phyloP scores from a whole-genome alignment of 64 coral and sea anemone genomes.

The Montipora foliosa region DNA sequence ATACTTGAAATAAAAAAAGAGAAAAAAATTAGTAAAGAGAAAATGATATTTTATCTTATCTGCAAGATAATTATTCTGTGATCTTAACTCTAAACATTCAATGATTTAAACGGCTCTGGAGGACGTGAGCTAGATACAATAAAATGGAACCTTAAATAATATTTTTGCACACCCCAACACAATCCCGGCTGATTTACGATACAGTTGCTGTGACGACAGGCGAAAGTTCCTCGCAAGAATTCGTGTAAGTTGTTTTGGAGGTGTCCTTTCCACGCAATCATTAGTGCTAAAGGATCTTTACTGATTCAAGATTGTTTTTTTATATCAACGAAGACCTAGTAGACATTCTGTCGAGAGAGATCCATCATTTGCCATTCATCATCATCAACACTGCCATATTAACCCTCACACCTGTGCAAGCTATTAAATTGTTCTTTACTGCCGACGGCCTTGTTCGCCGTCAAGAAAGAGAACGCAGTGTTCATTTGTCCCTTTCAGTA shows the following conservation, averaged over 20 bases:
- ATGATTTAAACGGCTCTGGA: neutral
- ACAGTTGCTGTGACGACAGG: slow-evolving; percentile 64
- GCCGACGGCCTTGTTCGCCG: neutral
- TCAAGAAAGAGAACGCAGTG: neutral
- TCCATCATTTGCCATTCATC: neutral
- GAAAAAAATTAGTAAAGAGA: neutral
- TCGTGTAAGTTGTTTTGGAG: slow-evolving; percentile 7
- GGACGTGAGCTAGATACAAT: neutral
- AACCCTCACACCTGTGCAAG: neutral
- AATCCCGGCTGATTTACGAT: slow-evolving; percentile 38
- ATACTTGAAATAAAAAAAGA: no score
- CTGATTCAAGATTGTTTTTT: neutral
- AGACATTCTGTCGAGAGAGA: neutral
- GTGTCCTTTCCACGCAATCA: neutral
- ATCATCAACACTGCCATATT: no score
- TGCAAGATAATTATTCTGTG: neutral
- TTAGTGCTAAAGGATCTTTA: neutral
- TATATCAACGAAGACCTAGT: neutral
- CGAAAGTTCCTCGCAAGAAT: slow-evolving; percentile 28
- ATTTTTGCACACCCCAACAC: neutral
- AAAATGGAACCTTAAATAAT: no score
- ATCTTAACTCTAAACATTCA: neutral
- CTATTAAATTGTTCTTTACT: neutral
- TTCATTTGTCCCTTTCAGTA: neutral
- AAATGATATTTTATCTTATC: neutral